Percentiles rank a stretch among this genome's conserved stretches.
These are phyloP conservation scores for Menura novaehollandiae DNA, from an alignment of 2,113 vertebrate genomes.

Conservation along the genomic window DNA sequence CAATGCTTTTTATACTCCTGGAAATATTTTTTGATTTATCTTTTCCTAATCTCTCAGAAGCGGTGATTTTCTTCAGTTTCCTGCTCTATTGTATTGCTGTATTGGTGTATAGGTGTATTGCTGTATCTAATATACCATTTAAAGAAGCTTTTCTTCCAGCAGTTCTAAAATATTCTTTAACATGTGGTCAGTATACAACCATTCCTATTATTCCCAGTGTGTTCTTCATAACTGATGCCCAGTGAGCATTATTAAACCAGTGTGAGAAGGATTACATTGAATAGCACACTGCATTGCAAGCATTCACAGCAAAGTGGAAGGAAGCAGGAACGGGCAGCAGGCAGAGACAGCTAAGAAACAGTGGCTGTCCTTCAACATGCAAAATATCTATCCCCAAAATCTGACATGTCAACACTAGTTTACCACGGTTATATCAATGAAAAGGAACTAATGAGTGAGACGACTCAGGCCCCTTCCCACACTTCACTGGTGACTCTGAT, in stretches of 20 bases:
- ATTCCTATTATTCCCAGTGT: not conserved
- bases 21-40: not conserved
- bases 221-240: not conserved
- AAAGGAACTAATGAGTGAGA: not conserved
- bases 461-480: not conserved
- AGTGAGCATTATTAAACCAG: slow-evolving; percentile 8
- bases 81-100: too few species aligned
- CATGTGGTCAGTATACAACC: not conserved
- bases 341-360: not conserved
- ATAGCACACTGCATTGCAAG: not conserved
- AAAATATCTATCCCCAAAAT: not conserved
- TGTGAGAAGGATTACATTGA: not conserved
- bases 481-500: not conserved
- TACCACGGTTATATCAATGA: not conserved
- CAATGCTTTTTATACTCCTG: not conserved
- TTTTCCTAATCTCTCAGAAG: not conserved
- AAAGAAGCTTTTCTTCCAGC: not conserved
- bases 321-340: not conserved
- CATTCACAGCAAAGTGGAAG: not conserved
- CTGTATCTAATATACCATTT: not conserved
- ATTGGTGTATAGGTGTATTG: too few species aligned
- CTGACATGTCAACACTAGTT: not conserved
- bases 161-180: not conserved
- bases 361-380: not conserved
- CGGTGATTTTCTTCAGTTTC: not conserved